These are phyloP conservation scores for Probosciger aterrimus DNA, from an alignment of 2,113 vertebrate genomes.

Conservation along the genomic window DNA sequence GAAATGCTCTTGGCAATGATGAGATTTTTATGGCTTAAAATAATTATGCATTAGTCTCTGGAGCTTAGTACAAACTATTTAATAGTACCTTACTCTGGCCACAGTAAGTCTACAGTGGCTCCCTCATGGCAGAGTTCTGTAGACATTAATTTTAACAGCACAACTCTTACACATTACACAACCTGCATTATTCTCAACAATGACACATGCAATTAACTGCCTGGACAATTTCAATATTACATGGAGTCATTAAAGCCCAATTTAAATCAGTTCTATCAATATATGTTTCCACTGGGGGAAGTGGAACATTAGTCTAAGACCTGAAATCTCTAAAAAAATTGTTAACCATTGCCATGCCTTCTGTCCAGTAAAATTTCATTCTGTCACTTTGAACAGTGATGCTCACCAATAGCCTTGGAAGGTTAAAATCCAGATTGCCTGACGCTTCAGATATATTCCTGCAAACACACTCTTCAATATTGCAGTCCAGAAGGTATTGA, in stretches of 20 bases:
- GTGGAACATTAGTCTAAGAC: not conserved
- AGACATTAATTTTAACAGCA: not conserved
- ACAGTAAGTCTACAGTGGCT: not conserved
- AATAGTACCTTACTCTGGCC: not conserved
- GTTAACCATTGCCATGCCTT: not conserved
- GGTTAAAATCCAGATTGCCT: not conserved
- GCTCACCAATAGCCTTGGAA: not conserved
- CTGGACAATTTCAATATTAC: not conserved
- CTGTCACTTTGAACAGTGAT: not conserved
- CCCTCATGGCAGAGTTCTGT: not conserved
- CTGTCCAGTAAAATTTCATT: not conserved
- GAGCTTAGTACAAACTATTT: not conserved
- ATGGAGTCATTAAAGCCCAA: not conserved
- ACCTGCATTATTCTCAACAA: not conserved
- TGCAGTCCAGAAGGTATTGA: not conserved
- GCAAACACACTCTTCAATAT: not conserved
- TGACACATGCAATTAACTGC: not conserved
- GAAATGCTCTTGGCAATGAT: not conserved
- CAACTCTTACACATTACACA: not conserved
- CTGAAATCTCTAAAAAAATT: not conserved
- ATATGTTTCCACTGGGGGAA: not conserved
- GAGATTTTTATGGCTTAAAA: not conserved
- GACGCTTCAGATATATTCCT: not conserved
- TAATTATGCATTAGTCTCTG: not conserved
- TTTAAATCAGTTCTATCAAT: not conserved